Evolutionary conservation across 2,888 invertebrate genomes (phyloP).

Genomic region (Phytoseiulus persimilis): DNA sequence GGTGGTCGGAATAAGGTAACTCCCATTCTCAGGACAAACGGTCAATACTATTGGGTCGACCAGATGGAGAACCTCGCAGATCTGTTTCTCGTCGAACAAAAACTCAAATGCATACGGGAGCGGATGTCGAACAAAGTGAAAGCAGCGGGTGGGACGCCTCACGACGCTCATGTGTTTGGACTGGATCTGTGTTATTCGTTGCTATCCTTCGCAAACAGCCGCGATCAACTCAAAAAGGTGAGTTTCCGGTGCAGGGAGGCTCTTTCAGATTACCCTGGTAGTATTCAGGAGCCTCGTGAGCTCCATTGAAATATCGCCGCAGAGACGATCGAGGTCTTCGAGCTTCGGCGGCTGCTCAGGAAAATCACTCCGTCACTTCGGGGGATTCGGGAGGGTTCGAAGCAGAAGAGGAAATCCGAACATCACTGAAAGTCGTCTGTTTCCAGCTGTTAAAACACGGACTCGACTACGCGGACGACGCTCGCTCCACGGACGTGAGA

Average conservation of each 20-base stretch:
- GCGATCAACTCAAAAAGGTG: slow-evolving; percentile 11
- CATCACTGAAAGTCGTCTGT: no score
- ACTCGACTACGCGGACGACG: slow-evolving; percentile 12
- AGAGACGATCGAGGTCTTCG: no score
- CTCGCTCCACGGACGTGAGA: background rate
- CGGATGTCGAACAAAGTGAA: background rate
- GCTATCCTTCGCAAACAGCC: background rate
- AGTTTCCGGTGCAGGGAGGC: background rate
- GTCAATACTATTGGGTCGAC: slow-evolving; percentile 12
- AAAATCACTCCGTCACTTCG: no score
- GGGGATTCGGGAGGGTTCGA: no score
- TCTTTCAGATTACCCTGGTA: no score
- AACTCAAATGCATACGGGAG: background rate
- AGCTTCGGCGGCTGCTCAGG: no score
- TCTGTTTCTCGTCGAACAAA: background rate
- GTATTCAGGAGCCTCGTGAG: no score
- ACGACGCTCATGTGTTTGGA: background rate
- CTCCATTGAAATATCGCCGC: no score
- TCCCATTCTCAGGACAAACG: background rate
- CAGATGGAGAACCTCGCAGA: slow-evolving; percentile 9
- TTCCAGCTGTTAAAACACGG: slow-evolving; percentile 20
- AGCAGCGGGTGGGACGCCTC: background rate
- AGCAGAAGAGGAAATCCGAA: no score
- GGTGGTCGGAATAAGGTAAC: no score
- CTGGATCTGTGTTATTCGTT: slow-evolving; percentile 14